These are phyloP conservation scores for Erythrocebus patas DNA, from an alignment of 2,113 vertebrate genomes.

Conservation along the genomic window DNA sequence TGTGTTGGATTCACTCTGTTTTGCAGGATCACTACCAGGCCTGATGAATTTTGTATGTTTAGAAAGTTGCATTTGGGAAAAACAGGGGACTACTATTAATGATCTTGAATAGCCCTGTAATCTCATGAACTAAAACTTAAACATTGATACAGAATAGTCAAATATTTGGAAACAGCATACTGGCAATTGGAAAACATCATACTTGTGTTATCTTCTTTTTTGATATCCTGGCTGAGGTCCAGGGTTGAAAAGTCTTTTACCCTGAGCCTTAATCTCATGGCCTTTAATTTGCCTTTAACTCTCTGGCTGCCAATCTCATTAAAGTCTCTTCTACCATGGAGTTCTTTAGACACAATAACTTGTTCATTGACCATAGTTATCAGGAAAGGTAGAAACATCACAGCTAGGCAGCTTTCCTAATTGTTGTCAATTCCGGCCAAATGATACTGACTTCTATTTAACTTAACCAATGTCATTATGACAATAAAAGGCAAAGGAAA, in stretches of 20 bases:
- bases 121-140: neutral
- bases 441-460: neutral
- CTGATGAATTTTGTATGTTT: conserved; percentile 68
- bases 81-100: conserved; percentile 17
- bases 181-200: neutral
- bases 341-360: neutral
- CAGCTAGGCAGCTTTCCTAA: neutral
- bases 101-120: neutral
- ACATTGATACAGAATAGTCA: neutral
- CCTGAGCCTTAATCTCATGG: neutral
- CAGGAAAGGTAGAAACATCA: neutral
- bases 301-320: neutral
- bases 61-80: conserved; percentile 47
- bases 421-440: neutral
- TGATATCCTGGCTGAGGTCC: neutral
- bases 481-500: neutral
- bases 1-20: conserved; percentile 46
- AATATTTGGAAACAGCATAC: neutral
- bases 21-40: neutral
- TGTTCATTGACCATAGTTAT: neutral
- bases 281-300: conserved; percentile 23
- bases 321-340: neutral
- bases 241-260: neutral
- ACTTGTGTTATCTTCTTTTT: neutral
- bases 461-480: neutral